phyloP scores from a whole-genome alignment of 2,888 invertebrate species.

The Megaustenia siamemsis region DNA sequence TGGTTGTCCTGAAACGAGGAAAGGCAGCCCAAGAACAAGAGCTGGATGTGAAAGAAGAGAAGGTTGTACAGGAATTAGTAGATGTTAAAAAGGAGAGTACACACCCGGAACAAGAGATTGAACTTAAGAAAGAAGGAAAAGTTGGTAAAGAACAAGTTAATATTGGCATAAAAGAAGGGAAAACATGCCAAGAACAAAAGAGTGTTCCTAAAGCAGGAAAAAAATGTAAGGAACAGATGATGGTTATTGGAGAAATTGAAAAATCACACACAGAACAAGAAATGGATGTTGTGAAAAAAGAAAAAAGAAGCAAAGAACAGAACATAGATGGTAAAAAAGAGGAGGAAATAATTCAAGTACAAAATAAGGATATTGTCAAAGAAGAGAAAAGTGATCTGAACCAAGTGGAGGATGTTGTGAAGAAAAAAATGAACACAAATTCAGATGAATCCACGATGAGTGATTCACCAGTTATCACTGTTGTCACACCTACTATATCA shows the following conservation, averaged over 20 bases:
- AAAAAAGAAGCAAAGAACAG: not conserved
- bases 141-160: not conserved
- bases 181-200: not conserved
- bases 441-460: too few species aligned
- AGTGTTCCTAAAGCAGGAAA: conserved; percentile 4
- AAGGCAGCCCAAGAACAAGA: conserved; percentile 21
- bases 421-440: not conserved
- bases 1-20: not conserved
- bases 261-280: not conserved
- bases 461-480: not conserved
- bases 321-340: not conserved
- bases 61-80: conserved; percentile 25
- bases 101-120: not conserved
- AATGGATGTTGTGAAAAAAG: not conserved
- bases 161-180: conserved; percentile 2
- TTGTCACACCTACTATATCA: too few species aligned
- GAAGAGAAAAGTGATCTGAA: not conserved
- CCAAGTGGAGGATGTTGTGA: not conserved
- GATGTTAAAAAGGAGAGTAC: not conserved
- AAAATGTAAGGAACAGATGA: not conserved
- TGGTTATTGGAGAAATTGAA: not conserved
- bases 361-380: not conserved
- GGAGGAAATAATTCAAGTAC: not conserved
- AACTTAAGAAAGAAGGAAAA: not conserved
- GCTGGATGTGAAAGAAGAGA: conserved; percentile 48